Percentiles rank a stretch among this genome's conserved stretches.
These are phyloP conservation scores for Amphiprion percula DNA, from an alignment of 2,113 vertebrate genomes.

Conservation along the genomic window DNA sequence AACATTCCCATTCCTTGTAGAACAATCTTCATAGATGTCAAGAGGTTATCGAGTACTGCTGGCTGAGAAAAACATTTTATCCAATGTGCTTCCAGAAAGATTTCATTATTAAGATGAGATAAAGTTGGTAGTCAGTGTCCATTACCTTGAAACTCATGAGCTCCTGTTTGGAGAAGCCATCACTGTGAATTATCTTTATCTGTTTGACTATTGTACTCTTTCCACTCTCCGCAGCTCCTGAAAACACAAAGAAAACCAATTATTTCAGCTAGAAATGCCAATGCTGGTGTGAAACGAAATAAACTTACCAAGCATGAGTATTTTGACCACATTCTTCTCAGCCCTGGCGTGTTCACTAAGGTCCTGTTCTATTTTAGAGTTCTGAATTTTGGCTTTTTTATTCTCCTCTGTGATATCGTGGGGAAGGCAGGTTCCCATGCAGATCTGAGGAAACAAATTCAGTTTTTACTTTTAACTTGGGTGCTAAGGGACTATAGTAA, in stretches of 20 bases:
- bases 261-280: not conserved
- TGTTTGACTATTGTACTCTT: conserved; percentile 85
- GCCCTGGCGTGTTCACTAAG: conserved; percentile 73
- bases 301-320: conserved; percentile 82
- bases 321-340: conserved; percentile 78
- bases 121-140: not conserved
- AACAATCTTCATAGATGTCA: conserved; percentile 87
- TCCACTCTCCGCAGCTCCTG: conserved; percentile 84
- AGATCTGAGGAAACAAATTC: conserved; percentile 53
- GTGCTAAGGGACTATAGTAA: too few species aligned
- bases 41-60: conserved; percentile 84
- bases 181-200: conserved; percentile 85
- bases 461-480: not conserved
- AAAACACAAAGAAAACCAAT: not conserved
- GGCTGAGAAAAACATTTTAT: conserved; percentile 61
- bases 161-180: conserved; percentile 83
- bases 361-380: conserved; percentile 77
- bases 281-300: not conserved
- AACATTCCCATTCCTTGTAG: conserved; percentile 85
- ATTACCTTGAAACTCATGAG: conserved; percentile 82
- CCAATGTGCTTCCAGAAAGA: not conserved
- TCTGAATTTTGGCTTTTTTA: conserved; percentile 76
- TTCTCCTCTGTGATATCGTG: conserved; percentile 71
- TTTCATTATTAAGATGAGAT: not conserved
- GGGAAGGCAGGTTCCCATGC: conserved; percentile 73